These are phyloP conservation scores for Actenoides hombroni DNA, from an alignment of 2,113 vertebrate genomes.

Conservation along the genomic window DNA sequence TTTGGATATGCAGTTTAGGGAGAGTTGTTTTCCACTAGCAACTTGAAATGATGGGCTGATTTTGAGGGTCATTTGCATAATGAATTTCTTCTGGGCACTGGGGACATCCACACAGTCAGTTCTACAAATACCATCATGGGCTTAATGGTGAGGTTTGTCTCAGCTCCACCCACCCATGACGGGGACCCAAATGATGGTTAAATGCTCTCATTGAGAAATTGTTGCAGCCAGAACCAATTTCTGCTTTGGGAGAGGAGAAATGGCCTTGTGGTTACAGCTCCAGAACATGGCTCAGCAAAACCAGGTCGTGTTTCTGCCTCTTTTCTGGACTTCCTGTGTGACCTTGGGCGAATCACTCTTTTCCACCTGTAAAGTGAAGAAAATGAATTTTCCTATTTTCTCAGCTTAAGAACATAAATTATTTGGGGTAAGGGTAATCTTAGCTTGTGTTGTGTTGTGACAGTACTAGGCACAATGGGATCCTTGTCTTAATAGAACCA, in stretches of 20 bases:
- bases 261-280: background rate
- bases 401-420: background rate
- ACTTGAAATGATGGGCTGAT: slow-evolving; percentile 18
- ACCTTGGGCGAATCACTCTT: background rate
- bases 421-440: background rate
- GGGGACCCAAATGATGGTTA: background rate
- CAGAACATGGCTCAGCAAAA: background rate
- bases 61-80: slow-evolving; percentile 9
- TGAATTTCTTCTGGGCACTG: background rate
- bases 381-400: background rate
- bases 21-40: slow-evolving; percentile 18
- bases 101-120: background rate
- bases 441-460: background rate
- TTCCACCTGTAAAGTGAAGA: slow-evolving; percentile 14
- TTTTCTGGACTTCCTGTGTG: background rate
- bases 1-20: background rate
- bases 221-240: slow-evolving; percentile 19
- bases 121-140: background rate
- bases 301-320: background rate
- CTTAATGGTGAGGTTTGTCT: background rate
- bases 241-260: background rate
- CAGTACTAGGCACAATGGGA: background rate
- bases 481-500: background rate
- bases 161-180: background rate
- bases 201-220: background rate